Evolutionary conservation across 2,888 invertebrate genomes (phyloP).

Genomic region (Chymomyza fuscimana): DNA sequence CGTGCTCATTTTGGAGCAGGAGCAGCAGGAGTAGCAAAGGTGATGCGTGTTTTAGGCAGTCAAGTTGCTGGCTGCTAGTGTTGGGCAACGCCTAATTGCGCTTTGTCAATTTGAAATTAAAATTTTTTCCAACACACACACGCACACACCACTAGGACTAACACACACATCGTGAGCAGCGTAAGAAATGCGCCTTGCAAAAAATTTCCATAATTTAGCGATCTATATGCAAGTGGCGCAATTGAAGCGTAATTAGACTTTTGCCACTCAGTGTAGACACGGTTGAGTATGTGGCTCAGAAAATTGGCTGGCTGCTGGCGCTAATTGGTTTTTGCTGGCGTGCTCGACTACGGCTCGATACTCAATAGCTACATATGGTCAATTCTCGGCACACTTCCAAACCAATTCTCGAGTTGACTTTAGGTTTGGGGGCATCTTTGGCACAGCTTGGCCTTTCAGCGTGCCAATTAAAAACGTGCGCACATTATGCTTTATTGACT

Average conservation of each 20-base stretch:
- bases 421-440: not conserved
- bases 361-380: conserved; percentile 2
- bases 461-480: conserved; percentile 73
- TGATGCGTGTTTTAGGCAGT: not conserved
- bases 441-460: conserved; percentile 55
- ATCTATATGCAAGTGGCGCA: conserved; percentile 80
- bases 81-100: conserved; percentile 57
- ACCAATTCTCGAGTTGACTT: not conserved
- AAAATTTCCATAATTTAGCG: conserved; percentile 80
- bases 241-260: conserved; percentile 79
- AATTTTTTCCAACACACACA: conserved; percentile 53
- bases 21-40: not conserved
- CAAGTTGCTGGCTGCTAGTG: conserved; percentile 2
- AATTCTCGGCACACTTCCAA: not conserved
- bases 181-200: conserved; percentile 66
- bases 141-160: conserved; percentile 23
- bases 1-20: not conserved
- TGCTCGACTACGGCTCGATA: conserved; percentile 7
- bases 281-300: not conserved
- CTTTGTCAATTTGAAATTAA: conserved; percentile 75
- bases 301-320: conserved; percentile 62
- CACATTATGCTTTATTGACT: conserved; percentile 75
- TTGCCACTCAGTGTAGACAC: conserved; percentile 49
- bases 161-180: conserved; percentile 20
- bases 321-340: conserved; percentile 70